A percentile compares a stretch with the other conserved stretches of the same genome.
These are phyloP conservation scores for Hippocampus comes DNA, from an alignment of 2,113 vertebrate genomes.

Conservation along the genomic window DNA sequence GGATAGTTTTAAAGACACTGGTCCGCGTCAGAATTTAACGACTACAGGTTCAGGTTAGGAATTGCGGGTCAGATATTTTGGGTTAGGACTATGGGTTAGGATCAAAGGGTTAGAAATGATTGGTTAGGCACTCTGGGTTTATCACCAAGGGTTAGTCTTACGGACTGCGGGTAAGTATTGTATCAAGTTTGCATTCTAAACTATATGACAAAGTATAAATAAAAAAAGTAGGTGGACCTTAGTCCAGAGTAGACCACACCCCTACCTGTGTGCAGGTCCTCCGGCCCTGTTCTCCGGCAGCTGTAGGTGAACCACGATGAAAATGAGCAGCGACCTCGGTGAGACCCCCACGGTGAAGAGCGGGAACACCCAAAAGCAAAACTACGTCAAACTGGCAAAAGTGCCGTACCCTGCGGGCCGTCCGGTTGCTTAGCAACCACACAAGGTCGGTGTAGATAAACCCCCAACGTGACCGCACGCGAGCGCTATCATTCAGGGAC, in stretches of 20 bases:
- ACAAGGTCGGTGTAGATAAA: constrained; percentile 58
- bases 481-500: constrained; percentile 60
- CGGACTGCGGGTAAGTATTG: background rate
- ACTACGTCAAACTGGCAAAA: constrained; percentile 42
- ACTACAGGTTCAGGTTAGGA: too few species aligned
- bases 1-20: too few species aligned
- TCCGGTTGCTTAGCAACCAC: constrained; percentile 37
- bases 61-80: too few species aligned
- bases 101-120: background rate
- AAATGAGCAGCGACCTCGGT: constrained; percentile 46
- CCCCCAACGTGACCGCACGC: constrained; percentile 36
- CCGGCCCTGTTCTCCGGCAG: constrained; percentile 55
- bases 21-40: too few species aligned
- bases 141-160: background rate
- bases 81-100: too few species aligned
- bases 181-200: background rate
- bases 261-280: constrained; percentile 72
- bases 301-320: constrained; percentile 31
- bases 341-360: constrained; percentile 31
- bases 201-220: background rate
- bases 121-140: background rate
- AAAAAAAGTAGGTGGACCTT: constrained; percentile 6
- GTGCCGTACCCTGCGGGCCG: constrained; percentile 27
- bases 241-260: constrained; percentile 41
- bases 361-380: constrained; percentile 70